Evolutionary conservation across 2,113 vertebrate genomes (phyloP).

Genomic region (Rhea pennata): DNA sequence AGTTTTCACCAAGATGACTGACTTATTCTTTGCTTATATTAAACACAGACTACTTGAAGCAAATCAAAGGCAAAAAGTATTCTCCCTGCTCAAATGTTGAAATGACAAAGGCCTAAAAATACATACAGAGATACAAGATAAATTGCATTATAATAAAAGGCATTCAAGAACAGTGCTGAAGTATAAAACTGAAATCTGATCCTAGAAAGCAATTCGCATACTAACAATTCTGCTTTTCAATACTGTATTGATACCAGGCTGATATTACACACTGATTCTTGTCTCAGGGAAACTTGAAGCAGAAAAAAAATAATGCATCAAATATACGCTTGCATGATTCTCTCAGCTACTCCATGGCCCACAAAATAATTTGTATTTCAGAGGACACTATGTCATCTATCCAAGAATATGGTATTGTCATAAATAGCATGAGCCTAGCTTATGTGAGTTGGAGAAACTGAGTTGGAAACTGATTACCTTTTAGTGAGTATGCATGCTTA

Average conservation of each 20-base stretch:
- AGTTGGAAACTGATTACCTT: background rate
- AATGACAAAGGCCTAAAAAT: background rate
- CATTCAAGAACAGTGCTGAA: background rate
- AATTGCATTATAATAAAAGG: background rate
- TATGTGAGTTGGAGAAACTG: background rate
- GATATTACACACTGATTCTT: background rate
- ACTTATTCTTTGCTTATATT: background rate
- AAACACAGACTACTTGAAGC: background rate
- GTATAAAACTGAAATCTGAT: background rate
- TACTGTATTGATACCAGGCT: background rate
- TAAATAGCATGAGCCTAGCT: background rate
- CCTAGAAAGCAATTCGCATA: background rate
- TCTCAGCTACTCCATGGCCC: background rate
- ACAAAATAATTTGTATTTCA: background rate
- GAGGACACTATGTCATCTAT: background rate
- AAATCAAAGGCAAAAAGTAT: background rate
- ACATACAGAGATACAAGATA: background rate
- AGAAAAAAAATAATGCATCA: background rate
- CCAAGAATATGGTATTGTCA: background rate
- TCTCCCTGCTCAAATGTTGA: background rate
- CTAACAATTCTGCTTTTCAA: background rate
- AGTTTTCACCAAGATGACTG: background rate
- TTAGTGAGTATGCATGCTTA: background rate
- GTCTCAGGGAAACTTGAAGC: background rate
- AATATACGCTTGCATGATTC: background rate